These are phyloP conservation scores for Augochlora pura DNA, from an alignment of 1,140 invertebrate genomes.

Conservation along the genomic window DNA sequence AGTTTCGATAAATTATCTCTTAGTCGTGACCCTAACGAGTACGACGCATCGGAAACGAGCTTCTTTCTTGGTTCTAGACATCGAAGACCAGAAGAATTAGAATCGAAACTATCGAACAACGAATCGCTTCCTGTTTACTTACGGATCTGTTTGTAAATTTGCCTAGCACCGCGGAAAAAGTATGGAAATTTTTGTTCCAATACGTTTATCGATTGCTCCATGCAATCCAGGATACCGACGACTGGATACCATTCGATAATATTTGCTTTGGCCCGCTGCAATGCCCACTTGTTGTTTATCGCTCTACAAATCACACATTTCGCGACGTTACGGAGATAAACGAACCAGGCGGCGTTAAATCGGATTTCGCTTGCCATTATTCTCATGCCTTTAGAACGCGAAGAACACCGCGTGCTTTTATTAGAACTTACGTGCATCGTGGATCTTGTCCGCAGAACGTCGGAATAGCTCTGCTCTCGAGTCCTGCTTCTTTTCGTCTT, in stretches of 20 bases:
- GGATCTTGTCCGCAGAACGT: conserved; percentile 86
- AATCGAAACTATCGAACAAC: neutral
- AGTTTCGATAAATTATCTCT: conserved; percentile 72
- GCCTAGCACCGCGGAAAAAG: conserved; percentile 82
- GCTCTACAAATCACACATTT: conserved; percentile 73
- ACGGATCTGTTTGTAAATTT: conserved; percentile 82
- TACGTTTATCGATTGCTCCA: conserved; percentile 83
- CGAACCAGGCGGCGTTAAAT: neutral
- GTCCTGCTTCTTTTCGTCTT: conserved; percentile 53
- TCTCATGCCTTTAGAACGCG: no score
- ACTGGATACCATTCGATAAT: conserved; percentile 85
- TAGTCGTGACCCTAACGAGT: conserved; percentile 44
- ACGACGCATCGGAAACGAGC: neutral
- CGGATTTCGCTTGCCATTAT: neutral
- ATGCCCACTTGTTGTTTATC: conserved; percentile 83
- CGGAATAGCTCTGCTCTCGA: conserved; percentile 79
- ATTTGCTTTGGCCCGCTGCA: conserved; percentile 83
- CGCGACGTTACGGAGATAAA: neutral
- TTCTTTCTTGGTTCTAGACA: conserved; percentile 62
- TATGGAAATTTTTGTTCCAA: conserved; percentile 82
- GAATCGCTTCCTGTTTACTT: conserved; percentile 62
- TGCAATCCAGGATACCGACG: conserved; percentile 84
- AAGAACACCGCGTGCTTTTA: neutral
- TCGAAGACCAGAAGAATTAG: neutral
- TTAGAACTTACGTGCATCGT: conserved; percentile 81